Evolutionary conservation across 2,888 invertebrate species (phyloP).

Genomic region (Lasioglossum vierecki): DNA sequence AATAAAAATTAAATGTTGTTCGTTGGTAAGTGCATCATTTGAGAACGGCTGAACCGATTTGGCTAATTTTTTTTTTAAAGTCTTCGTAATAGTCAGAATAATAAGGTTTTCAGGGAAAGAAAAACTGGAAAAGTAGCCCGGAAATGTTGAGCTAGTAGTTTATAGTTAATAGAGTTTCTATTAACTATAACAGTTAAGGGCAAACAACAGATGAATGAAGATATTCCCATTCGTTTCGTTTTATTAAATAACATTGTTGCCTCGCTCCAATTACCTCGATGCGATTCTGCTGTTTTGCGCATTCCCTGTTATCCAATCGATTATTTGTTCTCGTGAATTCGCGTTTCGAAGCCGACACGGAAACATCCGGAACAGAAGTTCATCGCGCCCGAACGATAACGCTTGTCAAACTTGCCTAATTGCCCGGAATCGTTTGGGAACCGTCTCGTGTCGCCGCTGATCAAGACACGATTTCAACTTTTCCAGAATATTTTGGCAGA

Average conservation of each 20-base stretch:
- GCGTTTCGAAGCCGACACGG: not conserved
- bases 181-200: not conserved
- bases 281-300: not conserved
- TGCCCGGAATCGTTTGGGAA: not conserved
- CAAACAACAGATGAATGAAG: too few species aligned
- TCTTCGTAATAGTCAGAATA: too few species aligned
- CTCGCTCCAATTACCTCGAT: not conserved
- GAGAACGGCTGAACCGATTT: too few species aligned
- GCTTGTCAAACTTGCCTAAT: not conserved
- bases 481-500: not conserved
- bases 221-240: not conserved
- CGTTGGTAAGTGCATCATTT: too few species aligned
- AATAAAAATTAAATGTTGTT: too few species aligned
- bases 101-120: too few species aligned
- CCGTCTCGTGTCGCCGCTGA: not conserved
- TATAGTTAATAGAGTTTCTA: not conserved
- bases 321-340: not conserved
- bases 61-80: too few species aligned
- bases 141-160: too few species aligned
- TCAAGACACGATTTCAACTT: not conserved
- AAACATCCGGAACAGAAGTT: not conserved
- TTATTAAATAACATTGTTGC: not conserved
- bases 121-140: too few species aligned
- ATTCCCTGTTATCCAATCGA: not conserved
- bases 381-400: not conserved